Base-by-base conservation (phyloP, 2,888 invertebrate species). In the Patella caerulea region DNA sequence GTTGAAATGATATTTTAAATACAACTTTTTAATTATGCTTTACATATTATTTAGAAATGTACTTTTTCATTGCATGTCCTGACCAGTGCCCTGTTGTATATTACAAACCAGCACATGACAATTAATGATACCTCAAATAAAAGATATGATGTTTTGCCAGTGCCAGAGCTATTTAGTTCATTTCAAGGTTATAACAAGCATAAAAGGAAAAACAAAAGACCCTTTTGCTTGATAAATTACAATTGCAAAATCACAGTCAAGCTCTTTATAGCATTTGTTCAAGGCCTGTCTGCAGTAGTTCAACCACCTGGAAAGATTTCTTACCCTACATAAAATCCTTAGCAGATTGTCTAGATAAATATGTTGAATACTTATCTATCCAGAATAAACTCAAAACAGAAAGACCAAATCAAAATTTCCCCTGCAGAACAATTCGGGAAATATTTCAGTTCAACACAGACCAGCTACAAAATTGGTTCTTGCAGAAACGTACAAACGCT, bases 41-140 rank as follows among this genome's bases (percentile, higher is more conserved):
- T n/a, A n/a, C n/a, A n/a, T n/a, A n/a, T n/a, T 29, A 29, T 29
- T 29, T 29, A 29, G 29, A 29, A 29, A 29, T 29, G 29, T 29
- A 2, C 29, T 29, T 29, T 29, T 29, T n/a, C 19, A 9, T 59
- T 59, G 17, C 59, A 59, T 5, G 17, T 59, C 19, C 59, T 59
- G 12, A 12, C 45, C 53, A 76, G 72, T 72, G 72, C 72, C n/a
- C 70, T 76, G 12, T 76, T 72, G 76, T 76, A 72, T 34, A 34
- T 59, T 2, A 76, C 76, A 55, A 72, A 76, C 56, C 71, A 76
- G 5, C 76, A 76, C 34, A 34, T 5, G 45, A 76, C 76, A n/a
- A 56, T 76, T 17, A 19, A 71, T 34, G 76, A 76, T 24, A 52
- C 72, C 54, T 9, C 76, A 53, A n/a, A 17, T 24, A 19, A 54